phyloP scores from a whole-genome alignment of 2,888 invertebrate species.

The Campoletis raptor region DNA sequence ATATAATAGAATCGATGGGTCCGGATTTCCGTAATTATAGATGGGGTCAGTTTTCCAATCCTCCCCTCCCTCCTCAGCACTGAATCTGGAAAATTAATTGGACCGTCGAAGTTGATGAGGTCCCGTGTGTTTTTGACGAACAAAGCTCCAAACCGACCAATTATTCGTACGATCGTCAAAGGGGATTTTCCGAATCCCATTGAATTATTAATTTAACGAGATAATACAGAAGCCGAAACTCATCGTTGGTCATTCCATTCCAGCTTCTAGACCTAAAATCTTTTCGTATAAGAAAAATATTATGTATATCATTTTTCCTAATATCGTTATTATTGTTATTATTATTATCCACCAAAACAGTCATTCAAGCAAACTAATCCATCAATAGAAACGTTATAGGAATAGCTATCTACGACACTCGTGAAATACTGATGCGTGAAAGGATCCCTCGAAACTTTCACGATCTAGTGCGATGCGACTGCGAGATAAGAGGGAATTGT shows the following conservation, averaged over 20 bases:
- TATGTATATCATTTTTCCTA: not conserved
- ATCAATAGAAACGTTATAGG: not conserved
- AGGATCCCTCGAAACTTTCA: conserved; percentile 1
- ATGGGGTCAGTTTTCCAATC: conserved; percentile 67
- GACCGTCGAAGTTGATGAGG: conserved; percentile 58
- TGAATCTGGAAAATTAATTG: conserved; percentile 71
- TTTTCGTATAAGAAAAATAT: not conserved
- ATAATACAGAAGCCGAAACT: conserved; percentile 24
- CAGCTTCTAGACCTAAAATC: not conserved
- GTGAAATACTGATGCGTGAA: conserved; percentile 23
- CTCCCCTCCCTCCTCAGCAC: not conserved
- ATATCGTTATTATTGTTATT: not conserved
- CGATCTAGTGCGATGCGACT: conserved; percentile 9
- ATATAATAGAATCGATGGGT: conserved; percentile 65
- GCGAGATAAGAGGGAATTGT: conserved; percentile 27
- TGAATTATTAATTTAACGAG: conserved; percentile 64
- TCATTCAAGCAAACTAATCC: not conserved
- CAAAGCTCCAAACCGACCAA: conserved; percentile 59
- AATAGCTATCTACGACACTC: conserved; percentile 8
- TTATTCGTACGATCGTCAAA: conserved; percentile 57
- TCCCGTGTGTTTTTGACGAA: conserved; percentile 61
- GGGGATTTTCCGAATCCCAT: conserved; percentile 24
- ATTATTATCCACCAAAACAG: not conserved
- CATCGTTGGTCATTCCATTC: not conserved
- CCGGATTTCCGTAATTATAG: conserved; percentile 66